phyloP scores from a whole-genome alignment of 2,888 invertebrate species.

The Melieria crassipennis region DNA sequence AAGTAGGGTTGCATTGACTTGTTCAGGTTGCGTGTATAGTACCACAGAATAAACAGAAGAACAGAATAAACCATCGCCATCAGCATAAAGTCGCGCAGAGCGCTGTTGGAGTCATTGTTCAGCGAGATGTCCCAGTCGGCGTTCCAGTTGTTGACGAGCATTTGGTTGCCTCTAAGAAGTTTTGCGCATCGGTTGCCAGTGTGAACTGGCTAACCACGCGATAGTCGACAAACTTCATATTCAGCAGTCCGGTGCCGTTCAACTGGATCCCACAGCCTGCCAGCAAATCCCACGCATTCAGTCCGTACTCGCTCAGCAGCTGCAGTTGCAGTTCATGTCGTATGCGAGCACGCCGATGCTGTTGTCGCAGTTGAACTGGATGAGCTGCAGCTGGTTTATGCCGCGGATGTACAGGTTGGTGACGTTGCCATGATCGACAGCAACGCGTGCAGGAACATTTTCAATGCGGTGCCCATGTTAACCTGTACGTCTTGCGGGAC shows the following conservation, averaged over 20 bases:
- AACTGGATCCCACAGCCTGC: slow-evolving; percentile 42
- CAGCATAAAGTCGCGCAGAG: too few species aligned
- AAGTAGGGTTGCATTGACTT: too few species aligned
- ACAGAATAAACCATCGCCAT: too few species aligned
- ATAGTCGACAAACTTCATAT: slow-evolving; percentile 45
- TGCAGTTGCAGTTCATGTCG: slow-evolving; percentile 49
- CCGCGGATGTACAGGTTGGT: slow-evolving; percentile 50
- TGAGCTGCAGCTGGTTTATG: slow-evolving; percentile 44
- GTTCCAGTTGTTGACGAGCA: too few species aligned
- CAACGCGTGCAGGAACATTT: too few species aligned
- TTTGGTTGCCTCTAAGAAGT: too few species aligned
- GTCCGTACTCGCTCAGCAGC: slow-evolving; percentile 43
- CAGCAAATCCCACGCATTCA: slow-evolving; percentile 36
- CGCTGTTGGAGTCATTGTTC: too few species aligned
- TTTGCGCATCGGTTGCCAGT: slow-evolving; percentile 39
- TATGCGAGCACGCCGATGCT: slow-evolving; percentile 43
- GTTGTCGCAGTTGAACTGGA: slow-evolving; percentile 44
- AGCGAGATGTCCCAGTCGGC: too few species aligned
- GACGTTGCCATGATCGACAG: slow-evolving; percentile 47
- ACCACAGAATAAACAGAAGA: too few species aligned
- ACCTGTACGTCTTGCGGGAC: too few species aligned
- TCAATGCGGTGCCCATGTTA: too few species aligned
- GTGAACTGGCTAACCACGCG: slow-evolving; percentile 47
- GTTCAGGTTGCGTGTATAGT: too few species aligned
- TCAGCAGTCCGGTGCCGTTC: slow-evolving; percentile 43